Percentiles rank a stretch among this genome's conserved stretches.
These are phyloP conservation scores for Brachionus koreanus DNA, from an alignment of 1,140 invertebrate species.

Conservation along the genomic window DNA sequence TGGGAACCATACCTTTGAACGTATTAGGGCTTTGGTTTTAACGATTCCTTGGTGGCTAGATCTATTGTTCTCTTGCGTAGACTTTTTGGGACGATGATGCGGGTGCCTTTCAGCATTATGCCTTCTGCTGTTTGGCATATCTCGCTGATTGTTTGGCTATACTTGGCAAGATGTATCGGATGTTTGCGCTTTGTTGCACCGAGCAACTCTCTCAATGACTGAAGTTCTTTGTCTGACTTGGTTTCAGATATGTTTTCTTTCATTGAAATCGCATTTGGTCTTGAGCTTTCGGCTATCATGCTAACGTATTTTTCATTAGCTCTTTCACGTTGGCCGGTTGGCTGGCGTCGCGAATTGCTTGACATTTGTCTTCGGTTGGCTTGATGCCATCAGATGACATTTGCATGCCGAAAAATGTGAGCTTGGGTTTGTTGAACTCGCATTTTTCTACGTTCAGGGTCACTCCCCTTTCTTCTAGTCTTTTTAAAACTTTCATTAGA, in stretches of 20 bases:
- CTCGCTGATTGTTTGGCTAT: neutral
- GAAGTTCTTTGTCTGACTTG: neutral
- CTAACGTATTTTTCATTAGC: neutral
- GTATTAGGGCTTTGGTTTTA: neutral
- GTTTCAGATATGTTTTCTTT: neutral
- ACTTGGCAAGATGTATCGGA: neutral
- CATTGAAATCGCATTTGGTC: neutral
- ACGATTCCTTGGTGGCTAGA: neutral
- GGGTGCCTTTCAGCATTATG: neutral
- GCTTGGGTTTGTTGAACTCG: constrained; percentile 48
- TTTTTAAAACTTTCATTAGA: constrained; percentile 46
- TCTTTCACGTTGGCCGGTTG: constrained; percentile 35
- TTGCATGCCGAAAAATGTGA: constrained; percentile 54
- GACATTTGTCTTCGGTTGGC: constrained; percentile 43
- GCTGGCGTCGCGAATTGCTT: constrained; percentile 43
- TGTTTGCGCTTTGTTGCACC: neutral
- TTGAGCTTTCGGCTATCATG: neutral
- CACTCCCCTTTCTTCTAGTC: constrained; percentile 48
- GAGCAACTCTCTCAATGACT: neutral
- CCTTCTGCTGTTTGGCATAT: neutral
- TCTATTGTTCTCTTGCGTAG: neutral
- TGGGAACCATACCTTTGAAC: neutral
- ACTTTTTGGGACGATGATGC: neutral
- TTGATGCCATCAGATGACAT: constrained; percentile 45
- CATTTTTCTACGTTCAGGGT: constrained; percentile 54